Evolutionary conservation across 2,888 invertebrate species (phyloP).

Genomic region (Malacosoma neustria): DNA sequence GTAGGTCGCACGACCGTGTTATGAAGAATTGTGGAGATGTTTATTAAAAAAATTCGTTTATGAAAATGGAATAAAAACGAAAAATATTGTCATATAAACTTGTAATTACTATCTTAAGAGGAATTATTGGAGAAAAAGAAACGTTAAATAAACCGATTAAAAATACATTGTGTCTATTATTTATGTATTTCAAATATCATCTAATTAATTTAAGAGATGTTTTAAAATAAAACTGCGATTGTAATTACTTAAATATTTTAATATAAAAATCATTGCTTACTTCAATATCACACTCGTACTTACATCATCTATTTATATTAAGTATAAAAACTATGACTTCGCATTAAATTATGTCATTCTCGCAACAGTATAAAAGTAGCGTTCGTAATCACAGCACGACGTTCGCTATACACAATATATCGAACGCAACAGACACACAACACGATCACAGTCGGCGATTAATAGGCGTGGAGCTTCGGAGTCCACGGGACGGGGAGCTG

Average conservation of each 20-base stretch:
- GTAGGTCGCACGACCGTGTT: conserved; percentile 73
- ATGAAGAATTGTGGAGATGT: conserved; percentile 71
- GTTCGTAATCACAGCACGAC: conserved; percentile 58
- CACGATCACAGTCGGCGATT: conserved; percentile 58
- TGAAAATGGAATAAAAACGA: conserved; percentile 72
- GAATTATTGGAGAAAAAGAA: conserved; percentile 73
- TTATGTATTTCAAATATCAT: conserved; percentile 8
- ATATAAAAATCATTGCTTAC: conserved; percentile 66
- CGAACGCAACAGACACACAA: conserved; percentile 55
- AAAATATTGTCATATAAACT: conserved; percentile 73
- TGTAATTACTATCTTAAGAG: conserved; percentile 73
- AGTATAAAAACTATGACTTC: conserved; percentile 75
- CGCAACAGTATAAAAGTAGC: conserved; percentile 59
- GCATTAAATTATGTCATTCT: conserved; percentile 69
- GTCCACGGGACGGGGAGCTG: no score
- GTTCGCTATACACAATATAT: conserved; percentile 63
- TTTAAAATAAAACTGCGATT: conserved; percentile 11
- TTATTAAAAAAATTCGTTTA: conserved; percentile 73
- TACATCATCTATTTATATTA: conserved; percentile 74
- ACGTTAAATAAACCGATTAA: conserved; percentile 74
- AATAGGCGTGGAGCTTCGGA: no score
- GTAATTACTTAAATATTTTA: conserved; percentile 55
- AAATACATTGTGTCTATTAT: conserved; percentile 56
- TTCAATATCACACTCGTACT: conserved; percentile 73
- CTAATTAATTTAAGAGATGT: neutral